Evolutionary conservation across 2,888 invertebrate species (phyloP).

Genomic region (Chalcis sispes): DNA sequence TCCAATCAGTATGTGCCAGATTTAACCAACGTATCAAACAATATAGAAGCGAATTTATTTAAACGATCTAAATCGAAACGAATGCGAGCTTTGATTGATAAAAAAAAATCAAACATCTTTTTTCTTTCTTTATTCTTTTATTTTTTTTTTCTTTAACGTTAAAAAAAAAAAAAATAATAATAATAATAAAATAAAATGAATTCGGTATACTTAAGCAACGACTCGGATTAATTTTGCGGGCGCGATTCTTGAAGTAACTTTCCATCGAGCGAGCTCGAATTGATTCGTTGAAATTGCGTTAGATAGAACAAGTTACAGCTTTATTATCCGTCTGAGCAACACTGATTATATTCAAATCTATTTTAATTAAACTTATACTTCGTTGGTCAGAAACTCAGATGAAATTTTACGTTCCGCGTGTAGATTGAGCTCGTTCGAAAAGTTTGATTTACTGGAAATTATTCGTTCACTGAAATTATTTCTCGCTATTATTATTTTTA

Average conservation of each 20-base stretch:
- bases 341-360: conserved; percentile 21
- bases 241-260: background rate
- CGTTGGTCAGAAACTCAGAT: background rate
- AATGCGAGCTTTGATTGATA: background rate
- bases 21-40: conserved; percentile 28
- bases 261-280: background rate
- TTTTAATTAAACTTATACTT: conserved; percentile 33
- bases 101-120: too few relatives aligned
- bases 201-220: too few relatives aligned
- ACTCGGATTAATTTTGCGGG: background rate
- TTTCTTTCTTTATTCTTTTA: too few relatives aligned
- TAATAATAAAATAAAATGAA: too few relatives aligned
- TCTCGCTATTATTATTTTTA: too few relatives aligned
- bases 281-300: background rate
- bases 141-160: too few relatives aligned
- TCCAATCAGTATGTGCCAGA: conserved; percentile 23
- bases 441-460: too few relatives aligned
- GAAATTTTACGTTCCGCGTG: conserved; percentile 8
- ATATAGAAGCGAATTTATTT: conserved; percentile 1
- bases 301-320: background rate
- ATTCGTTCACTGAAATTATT: too few relatives aligned
- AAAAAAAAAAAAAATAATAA: too few relatives aligned
- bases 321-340: conserved; percentile 20
- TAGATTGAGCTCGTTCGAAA: too few relatives aligned
- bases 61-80: conserved; percentile 6